These are phyloP conservation scores for Drosophila lini DNA, from an alignment of 1,140 invertebrate genomes.

Conservation along the genomic window DNA sequence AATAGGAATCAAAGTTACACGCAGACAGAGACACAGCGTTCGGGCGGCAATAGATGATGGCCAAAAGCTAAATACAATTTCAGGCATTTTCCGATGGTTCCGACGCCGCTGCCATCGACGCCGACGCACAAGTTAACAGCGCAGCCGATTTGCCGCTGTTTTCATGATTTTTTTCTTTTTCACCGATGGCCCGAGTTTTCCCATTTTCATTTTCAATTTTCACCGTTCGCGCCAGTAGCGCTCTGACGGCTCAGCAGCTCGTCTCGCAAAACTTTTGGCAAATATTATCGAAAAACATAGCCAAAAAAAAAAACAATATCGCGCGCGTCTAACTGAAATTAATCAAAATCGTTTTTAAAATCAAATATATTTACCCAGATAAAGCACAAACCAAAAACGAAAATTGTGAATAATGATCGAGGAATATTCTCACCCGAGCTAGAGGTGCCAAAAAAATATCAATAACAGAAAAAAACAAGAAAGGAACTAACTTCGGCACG, in stretches of 20 bases:
- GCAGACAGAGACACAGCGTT: slow-evolving; percentile 33
- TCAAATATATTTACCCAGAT: slow-evolving; percentile 33
- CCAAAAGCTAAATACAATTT: slow-evolving; percentile 64
- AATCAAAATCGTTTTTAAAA: slow-evolving; percentile 29
- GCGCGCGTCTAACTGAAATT: slow-evolving; percentile 23
- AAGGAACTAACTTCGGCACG: no score
- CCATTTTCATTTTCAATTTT: slow-evolving; percentile 83
- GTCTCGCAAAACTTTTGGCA: slow-evolving; percentile 73
- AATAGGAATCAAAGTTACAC: slow-evolving; percentile 75
- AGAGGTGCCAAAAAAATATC: slow-evolving; percentile 13
- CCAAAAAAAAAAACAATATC: slow-evolving; percentile 14
- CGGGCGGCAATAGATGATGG: slow-evolving; percentile 50
- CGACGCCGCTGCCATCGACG: slow-evolving; percentile 50
- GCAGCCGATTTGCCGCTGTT: slow-evolving; percentile 66
- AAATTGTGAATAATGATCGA: slow-evolving; percentile 10
- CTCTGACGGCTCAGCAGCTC: slow-evolving; percentile 82
- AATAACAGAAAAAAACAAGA: slow-evolving; percentile 13
- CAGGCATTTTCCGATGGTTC: slow-evolving; percentile 69
- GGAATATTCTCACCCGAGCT: slow-evolving; percentile 10
- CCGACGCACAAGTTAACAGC: slow-evolving; percentile 56
- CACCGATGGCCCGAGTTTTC: slow-evolving; percentile 72
- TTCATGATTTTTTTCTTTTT: slow-evolving; percentile 68
- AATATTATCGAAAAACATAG: slow-evolving; percentile 21
- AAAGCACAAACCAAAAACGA: slow-evolving; percentile 8
- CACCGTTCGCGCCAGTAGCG: slow-evolving; percentile 80